These are phyloP conservation scores for Melanotaenia boesemani DNA, from an alignment of 2,797 vertebrate species.

Conservation along the genomic window DNA sequence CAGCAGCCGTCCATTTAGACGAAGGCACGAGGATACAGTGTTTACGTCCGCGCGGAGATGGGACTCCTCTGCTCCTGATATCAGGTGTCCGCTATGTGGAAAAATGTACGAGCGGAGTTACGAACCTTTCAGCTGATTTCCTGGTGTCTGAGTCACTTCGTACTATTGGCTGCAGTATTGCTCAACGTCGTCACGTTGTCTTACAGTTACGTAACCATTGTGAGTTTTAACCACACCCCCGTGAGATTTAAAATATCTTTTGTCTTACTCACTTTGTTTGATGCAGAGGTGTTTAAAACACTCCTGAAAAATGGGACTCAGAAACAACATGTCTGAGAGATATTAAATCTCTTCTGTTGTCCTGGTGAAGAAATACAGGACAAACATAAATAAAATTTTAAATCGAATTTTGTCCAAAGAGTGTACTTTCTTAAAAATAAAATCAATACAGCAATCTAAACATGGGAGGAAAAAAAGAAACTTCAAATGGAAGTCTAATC, in stretches of 20 bases:
- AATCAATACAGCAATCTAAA: no score
- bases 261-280: neutral
- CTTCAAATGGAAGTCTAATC: no score
- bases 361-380: no score
- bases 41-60: neutral
- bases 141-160: conserved; percentile 32
- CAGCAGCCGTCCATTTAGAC: conserved; percentile 13
- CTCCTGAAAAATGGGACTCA: neutral
- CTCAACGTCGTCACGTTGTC: conserved; percentile 48
- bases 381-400: no score
- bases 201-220: conserved; percentile 50
- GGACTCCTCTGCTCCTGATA: neutral
- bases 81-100: neutral
- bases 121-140: conserved; percentile 36
- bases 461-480: no score
- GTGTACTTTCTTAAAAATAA: no score
- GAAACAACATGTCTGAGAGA: neutral
- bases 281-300: neutral
- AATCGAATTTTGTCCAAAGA: no score
- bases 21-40: neutral
- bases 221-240: conserved; percentile 29
- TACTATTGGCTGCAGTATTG: conserved; percentile 26
- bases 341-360: no score
- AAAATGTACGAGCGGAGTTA: neutral
- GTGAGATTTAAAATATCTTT: neutral